Conservation (phyloP, 2,113 vertebrate species). For the Coregonus clupeaformis region DNA sequence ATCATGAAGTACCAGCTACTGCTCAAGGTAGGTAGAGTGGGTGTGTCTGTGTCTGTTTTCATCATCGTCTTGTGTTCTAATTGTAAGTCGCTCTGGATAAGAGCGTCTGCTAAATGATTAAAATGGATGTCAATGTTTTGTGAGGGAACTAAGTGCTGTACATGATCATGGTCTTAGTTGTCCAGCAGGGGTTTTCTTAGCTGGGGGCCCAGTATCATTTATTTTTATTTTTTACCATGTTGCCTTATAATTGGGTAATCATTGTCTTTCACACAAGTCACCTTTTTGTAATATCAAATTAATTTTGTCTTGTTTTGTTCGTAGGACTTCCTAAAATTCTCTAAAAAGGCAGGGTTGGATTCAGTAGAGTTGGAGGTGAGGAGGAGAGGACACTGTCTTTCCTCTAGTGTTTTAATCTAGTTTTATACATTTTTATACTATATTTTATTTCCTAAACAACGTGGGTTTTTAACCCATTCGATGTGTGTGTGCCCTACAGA, state of each 20-base stretch:
- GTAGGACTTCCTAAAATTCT: slow-evolving; percentile 94
- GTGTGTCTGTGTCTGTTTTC: background rate
- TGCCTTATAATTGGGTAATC: background rate
- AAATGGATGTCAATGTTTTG: background rate
- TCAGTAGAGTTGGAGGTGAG: slow-evolving; percentile 90
- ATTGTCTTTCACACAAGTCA: background rate
- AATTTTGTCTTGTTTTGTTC: slow-evolving; percentile 13
- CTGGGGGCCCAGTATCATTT: background rate
- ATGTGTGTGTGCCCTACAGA: slow-evolving; percentile 71
- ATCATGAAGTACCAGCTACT: slow-evolving; percentile 98
- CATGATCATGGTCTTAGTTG: background rate
- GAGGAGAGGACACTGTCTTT: background rate
- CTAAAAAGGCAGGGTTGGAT: slow-evolving; percentile 92
- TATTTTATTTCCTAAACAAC: too few relatives aligned
- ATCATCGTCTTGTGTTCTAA: background rate
- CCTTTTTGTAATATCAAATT: background rate
- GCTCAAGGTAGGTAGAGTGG: slow-evolving; percentile 82
- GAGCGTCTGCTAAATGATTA: too few relatives aligned
- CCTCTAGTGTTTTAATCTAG: background rate
- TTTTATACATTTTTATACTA: background rate
- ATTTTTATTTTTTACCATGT: background rate
- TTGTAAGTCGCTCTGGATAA: too few relatives aligned
- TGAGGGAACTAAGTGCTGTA: background rate
- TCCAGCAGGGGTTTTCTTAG: too few relatives aligned
- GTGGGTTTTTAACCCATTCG: background rate